Evolutionary conservation across 1,140 invertebrate genomes (phyloP).

Genomic region (Rhyacophila brunnea): DNA sequence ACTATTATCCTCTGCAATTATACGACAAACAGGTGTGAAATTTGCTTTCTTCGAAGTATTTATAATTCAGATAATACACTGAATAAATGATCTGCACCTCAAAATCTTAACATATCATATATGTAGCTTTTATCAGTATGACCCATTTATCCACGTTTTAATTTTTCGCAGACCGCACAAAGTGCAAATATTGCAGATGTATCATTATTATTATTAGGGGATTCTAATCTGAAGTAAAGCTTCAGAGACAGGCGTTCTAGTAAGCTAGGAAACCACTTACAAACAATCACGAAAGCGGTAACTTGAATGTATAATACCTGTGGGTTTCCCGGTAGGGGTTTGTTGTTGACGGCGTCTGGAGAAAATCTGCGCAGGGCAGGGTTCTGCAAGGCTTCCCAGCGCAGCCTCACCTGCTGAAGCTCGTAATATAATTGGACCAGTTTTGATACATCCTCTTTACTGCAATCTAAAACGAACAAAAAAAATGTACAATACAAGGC

Average conservation of each 20-base stretch:
- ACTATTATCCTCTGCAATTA: constrained; percentile 27
- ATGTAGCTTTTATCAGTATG: too few species aligned
- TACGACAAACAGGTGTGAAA: too few species aligned
- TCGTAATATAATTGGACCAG: constrained; percentile 18
- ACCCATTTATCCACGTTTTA: too few species aligned
- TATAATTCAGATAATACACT: too few species aligned
- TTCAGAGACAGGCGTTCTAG: background rate
- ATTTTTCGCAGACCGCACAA: too few species aligned
- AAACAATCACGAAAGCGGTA: background rate
- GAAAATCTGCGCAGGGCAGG: constrained; percentile 11
- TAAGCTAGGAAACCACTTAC: background rate
- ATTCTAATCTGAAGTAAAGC: background rate
- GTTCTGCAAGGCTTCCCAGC: constrained; percentile 29
- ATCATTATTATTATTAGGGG: too few species aligned
- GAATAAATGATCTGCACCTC: too few species aligned
- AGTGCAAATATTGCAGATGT: too few species aligned
- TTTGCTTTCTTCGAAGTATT: too few species aligned
- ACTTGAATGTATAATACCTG: background rate
- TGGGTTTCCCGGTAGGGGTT: background rate
- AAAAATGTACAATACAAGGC: too few species aligned
- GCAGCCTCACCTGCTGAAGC: constrained; percentile 14
- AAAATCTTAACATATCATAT: too few species aligned
- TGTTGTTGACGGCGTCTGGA: background rate
- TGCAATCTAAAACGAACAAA: constrained; percentile 7
- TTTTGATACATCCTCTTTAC: constrained; percentile 18